A percentile compares a stretch with the other conserved stretches of the same genome.
Conservation (phyloP, 2,888 invertebrate genomes). For the Caenorhabditis doughertyi region DNA sequence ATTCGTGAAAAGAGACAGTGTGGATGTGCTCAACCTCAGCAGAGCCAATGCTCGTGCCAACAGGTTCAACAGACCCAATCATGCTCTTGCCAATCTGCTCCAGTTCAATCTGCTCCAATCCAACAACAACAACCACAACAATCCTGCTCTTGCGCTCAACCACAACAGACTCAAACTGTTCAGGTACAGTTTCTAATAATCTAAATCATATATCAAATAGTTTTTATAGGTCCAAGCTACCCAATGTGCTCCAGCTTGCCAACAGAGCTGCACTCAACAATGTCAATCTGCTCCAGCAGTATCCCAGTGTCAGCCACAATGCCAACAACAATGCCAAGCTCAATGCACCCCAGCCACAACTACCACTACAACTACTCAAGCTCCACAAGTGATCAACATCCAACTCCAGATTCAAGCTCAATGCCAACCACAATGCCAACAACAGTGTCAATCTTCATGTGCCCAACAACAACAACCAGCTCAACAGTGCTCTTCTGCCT, state of each 20-base stretch:
- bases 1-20: slow-evolving; percentile 60
- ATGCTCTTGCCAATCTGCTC: slow-evolving; percentile 70
- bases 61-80: slow-evolving; percentile 64
- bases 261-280: slow-evolving; percentile 41
- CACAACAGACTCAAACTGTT: slow-evolving; percentile 63
- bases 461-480: slow-evolving; percentile 69
- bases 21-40: slow-evolving; percentile 57
- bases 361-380: slow-evolving; percentile 62
- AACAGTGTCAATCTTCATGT: slow-evolving; percentile 68
- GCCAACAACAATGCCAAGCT: slow-evolving; percentile 60
- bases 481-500: slow-evolving; percentile 61
- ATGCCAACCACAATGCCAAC: slow-evolving; percentile 72
- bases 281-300: slow-evolving; percentile 60
- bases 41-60: slow-evolving; percentile 66
- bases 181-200: slow-evolving; percentile 39
- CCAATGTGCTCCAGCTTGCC: slow-evolving; percentile 71
- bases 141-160: slow-evolving; percentile 68
- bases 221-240: no score
- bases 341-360: slow-evolving; percentile 54
- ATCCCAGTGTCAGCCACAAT: slow-evolving; percentile 68
- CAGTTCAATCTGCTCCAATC: slow-evolving; percentile 41
- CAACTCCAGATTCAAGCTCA: slow-evolving; percentile 65
- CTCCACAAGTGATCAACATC: slow-evolving; percentile 60
- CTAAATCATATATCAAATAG: not conserved
- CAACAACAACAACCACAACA: slow-evolving; percentile 44